phyloP scores from a whole-genome alignment of 2,888 invertebrate species.

The Conomelus anceps region DNA sequence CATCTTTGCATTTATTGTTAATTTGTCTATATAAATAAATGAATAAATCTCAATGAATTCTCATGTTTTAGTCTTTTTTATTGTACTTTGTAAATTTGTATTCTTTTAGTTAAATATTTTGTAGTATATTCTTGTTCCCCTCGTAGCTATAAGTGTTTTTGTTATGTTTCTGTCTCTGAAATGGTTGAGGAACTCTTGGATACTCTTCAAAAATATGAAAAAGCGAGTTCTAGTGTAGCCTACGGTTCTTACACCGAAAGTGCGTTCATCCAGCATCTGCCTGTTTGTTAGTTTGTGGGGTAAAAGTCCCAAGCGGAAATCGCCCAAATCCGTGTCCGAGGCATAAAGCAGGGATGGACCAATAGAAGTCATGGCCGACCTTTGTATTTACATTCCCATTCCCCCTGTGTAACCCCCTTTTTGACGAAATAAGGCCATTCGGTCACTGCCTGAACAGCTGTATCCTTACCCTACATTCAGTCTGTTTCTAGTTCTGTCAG shows the following conservation, averaged over 20 bases:
- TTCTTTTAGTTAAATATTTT: no score
- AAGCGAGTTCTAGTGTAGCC: background rate
- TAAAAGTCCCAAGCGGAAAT: background rate
- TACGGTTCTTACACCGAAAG: background rate
- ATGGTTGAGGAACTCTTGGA: no score
- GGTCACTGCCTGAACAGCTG: background rate
- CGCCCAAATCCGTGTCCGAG: background rate
- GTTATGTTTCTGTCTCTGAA: no score
- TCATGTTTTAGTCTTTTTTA: no score
- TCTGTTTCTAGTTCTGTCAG: background rate
- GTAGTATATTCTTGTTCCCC: no score
- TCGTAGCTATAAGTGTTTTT: no score
- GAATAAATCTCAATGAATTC: no score
- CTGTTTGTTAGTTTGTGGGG: background rate
- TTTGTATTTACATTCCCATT: background rate
- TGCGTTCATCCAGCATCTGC: background rate
- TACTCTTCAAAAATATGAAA: no score
- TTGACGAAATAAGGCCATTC: background rate
- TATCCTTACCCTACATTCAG: background rate
- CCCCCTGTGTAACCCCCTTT: background rate
- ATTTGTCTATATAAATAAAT: no score
- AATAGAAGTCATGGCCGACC: background rate
- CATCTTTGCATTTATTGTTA: no score
- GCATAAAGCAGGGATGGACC: background rate
- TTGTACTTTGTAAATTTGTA: no score